phyloP scores from a whole-genome alignment of 1,140 invertebrate species.

The Camponotus vicinus region DNA sequence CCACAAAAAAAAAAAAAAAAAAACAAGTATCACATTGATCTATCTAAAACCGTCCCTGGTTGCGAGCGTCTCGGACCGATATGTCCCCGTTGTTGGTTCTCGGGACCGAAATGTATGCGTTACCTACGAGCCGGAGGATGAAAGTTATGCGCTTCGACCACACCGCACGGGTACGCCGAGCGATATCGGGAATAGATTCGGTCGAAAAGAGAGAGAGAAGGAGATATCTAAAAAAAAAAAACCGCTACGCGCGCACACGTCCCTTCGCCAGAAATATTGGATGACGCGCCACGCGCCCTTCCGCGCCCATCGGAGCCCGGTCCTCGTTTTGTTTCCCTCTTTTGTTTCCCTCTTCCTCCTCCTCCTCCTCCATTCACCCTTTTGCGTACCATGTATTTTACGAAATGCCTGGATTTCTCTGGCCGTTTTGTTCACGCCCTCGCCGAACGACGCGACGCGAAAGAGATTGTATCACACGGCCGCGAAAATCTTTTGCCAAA shows the following conservation, averaged over 20 bases:
- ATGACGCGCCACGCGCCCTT: slow-evolving; percentile 67
- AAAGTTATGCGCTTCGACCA: slow-evolving; percentile 71
- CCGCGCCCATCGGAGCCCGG: slow-evolving; percentile 47
- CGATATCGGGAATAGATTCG: slow-evolving; percentile 63
- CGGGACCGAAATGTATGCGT: slow-evolving; percentile 38
- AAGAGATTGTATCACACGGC: slow-evolving; percentile 55
- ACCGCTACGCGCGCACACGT: slow-evolving; percentile 35
- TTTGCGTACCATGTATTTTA: slow-evolving; percentile 53
- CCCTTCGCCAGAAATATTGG: slow-evolving; percentile 68
- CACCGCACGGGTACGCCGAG: slow-evolving; percentile 32
- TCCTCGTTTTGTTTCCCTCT: slow-evolving; percentile 31
- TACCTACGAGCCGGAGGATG: slow-evolving; percentile 40
- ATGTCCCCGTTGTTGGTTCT: slow-evolving; percentile 14
- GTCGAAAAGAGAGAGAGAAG: neutral
- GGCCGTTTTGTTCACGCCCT: slow-evolving; percentile 45
- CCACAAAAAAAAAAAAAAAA: slow-evolving; percentile 19
- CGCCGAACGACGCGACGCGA: slow-evolving; percentile 28
- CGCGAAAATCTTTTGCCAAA: slow-evolving; percentile 56
- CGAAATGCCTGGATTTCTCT: slow-evolving; percentile 43
- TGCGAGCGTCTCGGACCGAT: slow-evolving; percentile 8
- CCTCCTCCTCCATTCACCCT: neutral
- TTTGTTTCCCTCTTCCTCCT: neutral
- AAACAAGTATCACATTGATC: neutral
- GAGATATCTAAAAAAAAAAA: slow-evolving; percentile 63
- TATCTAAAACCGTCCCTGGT: slow-evolving; percentile 37